These are phyloP conservation scores for Anhinga anhinga DNA, from an alignment of 2,113 vertebrate species.

Conservation along the genomic window DNA sequence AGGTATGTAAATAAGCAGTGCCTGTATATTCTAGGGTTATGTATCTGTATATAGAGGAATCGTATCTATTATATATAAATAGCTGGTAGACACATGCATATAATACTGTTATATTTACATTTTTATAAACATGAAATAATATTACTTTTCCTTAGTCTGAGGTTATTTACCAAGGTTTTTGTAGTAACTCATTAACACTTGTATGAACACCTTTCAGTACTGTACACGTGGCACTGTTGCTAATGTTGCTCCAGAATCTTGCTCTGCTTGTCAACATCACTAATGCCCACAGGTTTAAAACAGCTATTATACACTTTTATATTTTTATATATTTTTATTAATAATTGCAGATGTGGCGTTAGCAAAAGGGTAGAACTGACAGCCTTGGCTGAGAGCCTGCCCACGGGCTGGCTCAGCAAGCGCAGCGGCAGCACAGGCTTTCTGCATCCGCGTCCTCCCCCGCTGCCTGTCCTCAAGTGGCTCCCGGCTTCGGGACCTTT, in stretches of 20 bases:
- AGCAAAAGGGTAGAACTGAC: background rate
- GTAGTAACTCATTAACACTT: background rate
- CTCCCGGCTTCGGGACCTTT: background rate
- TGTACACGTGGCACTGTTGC: background rate
- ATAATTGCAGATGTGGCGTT: background rate
- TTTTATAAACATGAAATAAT: slow-evolving; percentile 19
- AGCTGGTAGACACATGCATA: background rate
- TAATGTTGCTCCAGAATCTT: background rate
- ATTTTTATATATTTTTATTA: background rate
- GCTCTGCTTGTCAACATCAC: background rate
- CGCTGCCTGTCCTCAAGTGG: background rate
- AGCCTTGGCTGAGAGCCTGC: slow-evolving; percentile 2
- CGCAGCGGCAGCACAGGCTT: background rate
- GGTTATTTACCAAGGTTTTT: background rate
- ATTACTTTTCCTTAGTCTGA: background rate
- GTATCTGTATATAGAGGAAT: slow-evolving; percentile 44
- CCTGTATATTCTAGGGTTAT: slow-evolving; percentile 22
- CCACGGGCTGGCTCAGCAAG: background rate
- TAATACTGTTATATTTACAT: background rate
- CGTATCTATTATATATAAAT: background rate
- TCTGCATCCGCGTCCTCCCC: background rate
- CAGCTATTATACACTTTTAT: background rate
- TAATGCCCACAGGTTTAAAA: background rate
- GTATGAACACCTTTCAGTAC: background rate
- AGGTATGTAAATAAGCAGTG: background rate